Percentiles rank a stretch among this genome's conserved stretches.
phyloP scores from a whole-genome alignment of 2,113 vertebrate species.

The Corythaeola cristata region DNA sequence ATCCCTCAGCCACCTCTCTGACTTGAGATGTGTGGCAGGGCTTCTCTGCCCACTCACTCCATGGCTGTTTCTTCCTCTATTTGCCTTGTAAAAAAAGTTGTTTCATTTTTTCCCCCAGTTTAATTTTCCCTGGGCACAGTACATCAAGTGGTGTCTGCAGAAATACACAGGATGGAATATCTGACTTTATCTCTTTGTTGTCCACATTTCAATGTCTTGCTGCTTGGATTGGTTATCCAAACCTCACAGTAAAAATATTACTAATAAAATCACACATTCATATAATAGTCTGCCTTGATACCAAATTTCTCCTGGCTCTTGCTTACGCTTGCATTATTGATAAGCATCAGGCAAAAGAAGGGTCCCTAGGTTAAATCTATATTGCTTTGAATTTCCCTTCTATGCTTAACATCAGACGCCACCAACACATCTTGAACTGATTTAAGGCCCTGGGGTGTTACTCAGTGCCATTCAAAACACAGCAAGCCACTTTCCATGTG shows the following conservation, averaged over 20 bases:
- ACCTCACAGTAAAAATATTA: neutral
- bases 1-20: neutral
- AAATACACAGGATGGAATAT: neutral
- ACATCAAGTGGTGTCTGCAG: neutral
- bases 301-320: constrained; percentile 10
- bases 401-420: constrained; percentile 68
- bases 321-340: constrained; percentile 5
- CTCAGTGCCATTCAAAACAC: constrained; percentile 67
- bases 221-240: constrained; percentile 4
- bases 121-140: neutral
- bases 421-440: constrained; percentile 75
- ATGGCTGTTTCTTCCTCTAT: neutral
- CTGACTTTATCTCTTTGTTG: neutral
- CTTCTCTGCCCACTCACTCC: neutral
- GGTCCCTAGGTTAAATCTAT: constrained; percentile 57
- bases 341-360: constrained; percentile 62
- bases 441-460: constrained; percentile 70
- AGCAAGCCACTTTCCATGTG: constrained; percentile 72
- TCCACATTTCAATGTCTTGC: neutral
- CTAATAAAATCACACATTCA: constrained; percentile 10
- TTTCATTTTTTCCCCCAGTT: neutral
- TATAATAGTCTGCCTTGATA: neutral
- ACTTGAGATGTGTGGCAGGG: neutral
- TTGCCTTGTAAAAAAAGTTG: neutral
- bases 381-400: constrained; percentile 70